Evolutionary conservation across 2,888 invertebrate species (phyloP), one percentile per base, ranked within the genome.

Genomic region (Aleiodes testaceus): DNA sequence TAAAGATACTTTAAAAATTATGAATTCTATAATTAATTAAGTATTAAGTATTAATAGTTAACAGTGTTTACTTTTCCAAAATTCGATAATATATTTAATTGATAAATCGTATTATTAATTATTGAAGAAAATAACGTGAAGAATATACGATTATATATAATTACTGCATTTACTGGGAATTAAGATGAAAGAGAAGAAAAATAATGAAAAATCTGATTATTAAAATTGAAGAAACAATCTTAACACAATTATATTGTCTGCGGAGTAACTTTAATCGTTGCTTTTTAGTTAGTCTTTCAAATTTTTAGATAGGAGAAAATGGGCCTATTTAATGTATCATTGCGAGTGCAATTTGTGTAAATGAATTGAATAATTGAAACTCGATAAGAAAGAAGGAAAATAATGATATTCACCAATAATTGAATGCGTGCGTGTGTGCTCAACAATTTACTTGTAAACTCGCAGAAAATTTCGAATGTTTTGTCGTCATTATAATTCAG

Each of bases 271-370:
- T 77, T 53, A 77, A 75, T 79, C 75, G 76, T 78, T 81, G 79
- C 78, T 79, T 78, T 84, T 82, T 82, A 82, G 80, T 84, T 84
- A 84, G 81, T 77, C 72, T 81, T 82, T 83, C 75, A 78, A 84
- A 83, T 84, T 84, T 74, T 83, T 84, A 83, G 82, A 81, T 84
- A 84, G 80, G 79, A 82, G 76, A 78, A 82, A 84, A 83, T 79
- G 82, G 63, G 84, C 84, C 84, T 84, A 83, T 79, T 76, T 69
- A 72, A 73, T 65, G 68, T 66, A 70, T 70, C 71, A 72, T n/a
- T 74, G 66, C 66, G 66, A 67, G 71, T 69, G 73, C 4, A 36
- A 72, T 55, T 68, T 66, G 63, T 20, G 20, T 47, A 20, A 52
- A 36, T 52, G 67, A 45, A 42, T 44, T 18, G 3, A 61, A 53